phyloP scores from a whole-genome alignment of 2,888 invertebrate species.

The Hemithea aestivaria region DNA sequence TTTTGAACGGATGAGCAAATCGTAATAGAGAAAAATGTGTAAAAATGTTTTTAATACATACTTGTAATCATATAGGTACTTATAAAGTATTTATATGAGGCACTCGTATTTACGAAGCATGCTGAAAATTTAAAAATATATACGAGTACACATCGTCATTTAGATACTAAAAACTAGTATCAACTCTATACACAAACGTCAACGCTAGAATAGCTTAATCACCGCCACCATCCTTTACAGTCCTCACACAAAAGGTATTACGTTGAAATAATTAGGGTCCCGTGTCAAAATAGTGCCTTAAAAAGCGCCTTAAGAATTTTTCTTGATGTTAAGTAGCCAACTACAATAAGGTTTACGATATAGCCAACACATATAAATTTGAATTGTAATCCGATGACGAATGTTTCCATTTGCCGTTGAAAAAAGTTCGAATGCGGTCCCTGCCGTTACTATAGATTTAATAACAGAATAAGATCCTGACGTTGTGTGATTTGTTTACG shows the following conservation, averaged over 20 bases:
- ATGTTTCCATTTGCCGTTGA: conserved; percentile 18
- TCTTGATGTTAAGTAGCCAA: conserved; percentile 58
- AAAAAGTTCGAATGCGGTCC: conserved; percentile 41
- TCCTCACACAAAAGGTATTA: conserved; percentile 57
- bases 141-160: no score
- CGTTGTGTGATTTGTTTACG: neutral
- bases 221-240: conserved; percentile 42
- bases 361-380: conserved; percentile 66
- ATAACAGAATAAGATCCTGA: conserved; percentile 63
- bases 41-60: no score
- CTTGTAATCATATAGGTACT: no score
- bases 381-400: conserved; percentile 69
- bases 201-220: conserved; percentile 40
- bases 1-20: no score
- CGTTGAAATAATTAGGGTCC: conserved; percentile 68
- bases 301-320: conserved; percentile 47
- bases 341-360: conserved; percentile 54
- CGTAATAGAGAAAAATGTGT: no score
- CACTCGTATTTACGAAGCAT: no score
- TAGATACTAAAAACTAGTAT: no score
- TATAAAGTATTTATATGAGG: no score
- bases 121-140: no score
- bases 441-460: conserved; percentile 38
- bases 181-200: conserved; percentile 40
- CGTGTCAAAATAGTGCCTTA: conserved; percentile 70